These are phyloP conservation scores for Dorcus parallelipipedus DNA, from an alignment of 2,888 invertebrate genomes.

Conservation along the genomic window DNA sequence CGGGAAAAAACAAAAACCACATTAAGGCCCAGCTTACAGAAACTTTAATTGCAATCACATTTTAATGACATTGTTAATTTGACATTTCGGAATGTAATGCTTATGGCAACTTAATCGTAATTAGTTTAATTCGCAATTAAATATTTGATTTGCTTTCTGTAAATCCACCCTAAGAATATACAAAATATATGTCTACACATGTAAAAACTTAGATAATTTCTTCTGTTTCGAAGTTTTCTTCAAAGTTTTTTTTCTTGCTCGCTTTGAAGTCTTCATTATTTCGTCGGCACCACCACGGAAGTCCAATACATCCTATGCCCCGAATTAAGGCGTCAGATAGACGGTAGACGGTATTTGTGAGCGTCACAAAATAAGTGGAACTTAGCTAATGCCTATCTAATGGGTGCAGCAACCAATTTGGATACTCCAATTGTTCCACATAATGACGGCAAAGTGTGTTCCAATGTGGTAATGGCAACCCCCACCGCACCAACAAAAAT, in stretches of 20 bases:
- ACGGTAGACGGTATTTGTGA: background rate
- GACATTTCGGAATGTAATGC: too few relatives aligned
- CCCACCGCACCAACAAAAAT: too few relatives aligned
- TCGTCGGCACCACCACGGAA: background rate
- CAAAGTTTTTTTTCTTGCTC: background rate
- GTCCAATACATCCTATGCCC: background rate
- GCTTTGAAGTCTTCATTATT: background rate
- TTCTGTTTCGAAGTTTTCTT: background rate
- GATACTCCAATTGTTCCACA: background rate
- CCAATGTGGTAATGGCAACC: too few relatives aligned
- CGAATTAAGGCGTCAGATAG: background rate
- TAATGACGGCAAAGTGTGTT: too few relatives aligned
- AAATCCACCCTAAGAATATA: too few relatives aligned
- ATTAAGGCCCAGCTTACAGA: too few relatives aligned
- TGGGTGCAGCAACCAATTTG: background rate
- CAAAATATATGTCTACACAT: background rate
- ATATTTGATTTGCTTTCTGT: too few relatives aligned
- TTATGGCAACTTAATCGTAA: too few relatives aligned
- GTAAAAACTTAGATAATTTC: background rate
- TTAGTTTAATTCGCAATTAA: too few relatives aligned
- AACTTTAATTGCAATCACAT: too few relatives aligned
- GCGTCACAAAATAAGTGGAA: background rate
- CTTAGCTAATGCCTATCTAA: background rate
- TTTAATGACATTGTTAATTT: too few relatives aligned
- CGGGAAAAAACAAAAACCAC: too few relatives aligned